Evolutionary conservation across 2,797 vertebrate species (phyloP).

Genomic region (Xenopus petersii): DNA sequence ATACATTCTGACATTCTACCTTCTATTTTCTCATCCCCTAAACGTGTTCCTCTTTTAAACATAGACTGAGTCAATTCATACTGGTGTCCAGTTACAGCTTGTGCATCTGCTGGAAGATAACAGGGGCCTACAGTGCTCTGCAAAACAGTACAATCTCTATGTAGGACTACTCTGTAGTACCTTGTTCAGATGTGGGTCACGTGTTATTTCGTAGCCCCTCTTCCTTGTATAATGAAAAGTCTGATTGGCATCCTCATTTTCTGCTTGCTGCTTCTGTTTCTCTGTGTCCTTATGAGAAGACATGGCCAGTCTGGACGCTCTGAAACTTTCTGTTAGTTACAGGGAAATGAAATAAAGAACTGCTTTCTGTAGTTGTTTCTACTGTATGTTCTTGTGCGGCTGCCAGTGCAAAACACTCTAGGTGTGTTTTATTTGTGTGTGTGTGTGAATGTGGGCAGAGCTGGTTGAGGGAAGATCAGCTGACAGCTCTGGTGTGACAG

Average conservation of each 20-base stretch:
- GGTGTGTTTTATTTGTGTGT: slow-evolving; percentile 7
- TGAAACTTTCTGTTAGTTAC: not conserved
- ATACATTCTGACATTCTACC: too few species aligned
- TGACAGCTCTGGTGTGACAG: slow-evolving; percentile 36
- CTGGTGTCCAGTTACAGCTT: too few species aligned
- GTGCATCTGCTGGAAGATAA: too few species aligned
- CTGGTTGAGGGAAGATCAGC: slow-evolving; percentile 38
- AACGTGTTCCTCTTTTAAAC: too few species aligned
- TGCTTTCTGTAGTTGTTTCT: not conserved
- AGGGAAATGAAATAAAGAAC: not conserved
- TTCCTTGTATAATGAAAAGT: slow-evolving; percentile 68
- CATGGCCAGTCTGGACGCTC: slow-evolving; percentile 10
- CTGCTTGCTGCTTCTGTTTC: not conserved
- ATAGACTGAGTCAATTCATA: too few species aligned
- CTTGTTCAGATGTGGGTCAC: slow-evolving; percentile 87
- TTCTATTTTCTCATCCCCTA: too few species aligned
- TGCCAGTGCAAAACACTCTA: not conserved
- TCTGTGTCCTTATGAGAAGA: slow-evolving; percentile 16
- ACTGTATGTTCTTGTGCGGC: not conserved
- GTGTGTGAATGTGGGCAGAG: slow-evolving; percentile 7
- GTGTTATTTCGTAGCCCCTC: slow-evolving; percentile 83
- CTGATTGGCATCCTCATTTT: slow-evolving; percentile 16
- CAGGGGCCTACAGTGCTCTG: too few species aligned
- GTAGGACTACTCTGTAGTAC: slow-evolving; percentile 54
- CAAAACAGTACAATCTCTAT: not conserved